These are phyloP conservation scores for Pogonocherus hispidulus DNA, from an alignment of 2,888 invertebrate genomes.

Conservation along the genomic window DNA sequence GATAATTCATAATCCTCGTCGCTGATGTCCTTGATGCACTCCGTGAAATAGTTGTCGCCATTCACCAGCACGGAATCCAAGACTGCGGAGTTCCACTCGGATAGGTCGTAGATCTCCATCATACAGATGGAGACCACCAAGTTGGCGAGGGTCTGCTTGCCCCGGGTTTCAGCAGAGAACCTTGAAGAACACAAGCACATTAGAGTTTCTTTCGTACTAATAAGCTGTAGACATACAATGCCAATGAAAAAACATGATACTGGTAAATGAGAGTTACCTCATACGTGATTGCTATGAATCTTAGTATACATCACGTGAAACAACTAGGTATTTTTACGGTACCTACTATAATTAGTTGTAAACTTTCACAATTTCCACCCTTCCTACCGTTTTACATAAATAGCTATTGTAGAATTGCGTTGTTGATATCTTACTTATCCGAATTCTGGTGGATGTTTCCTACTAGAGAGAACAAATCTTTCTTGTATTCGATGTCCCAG, in stretches of 20 bases:
- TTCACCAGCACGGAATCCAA: conserved; percentile 75
- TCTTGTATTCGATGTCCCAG: conserved; percentile 79
- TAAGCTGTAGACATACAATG: too few species aligned
- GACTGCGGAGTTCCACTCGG: conserved; percentile 76
- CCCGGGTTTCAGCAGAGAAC: conserved; percentile 72
- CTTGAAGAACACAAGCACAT: conserved; percentile 31
- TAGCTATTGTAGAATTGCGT: too few species aligned
- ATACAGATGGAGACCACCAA: conserved; percentile 71
- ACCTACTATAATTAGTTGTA: too few species aligned
- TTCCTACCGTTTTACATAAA: background rate
- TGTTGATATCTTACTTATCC: conserved; percentile 62
- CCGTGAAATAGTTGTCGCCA: conserved; percentile 73
- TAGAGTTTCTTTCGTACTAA: too few species aligned
- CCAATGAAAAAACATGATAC: too few species aligned
- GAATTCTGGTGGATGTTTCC: conserved; percentile 77
- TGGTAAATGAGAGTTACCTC: too few species aligned
- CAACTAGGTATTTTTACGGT: too few species aligned
- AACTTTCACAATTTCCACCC: too few species aligned
- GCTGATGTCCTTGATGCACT: conserved; percentile 69
- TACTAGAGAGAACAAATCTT: conserved; percentile 78
- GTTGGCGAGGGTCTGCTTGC: conserved; percentile 75
- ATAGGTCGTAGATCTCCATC: conserved; percentile 73
- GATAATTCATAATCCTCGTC: conserved; percentile 73
- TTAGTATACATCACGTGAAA: too few species aligned
- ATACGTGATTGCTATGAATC: too few species aligned